phyloP scores from a whole-genome alignment of 2,888 invertebrate genomes.

The Byasa hedistus region DNA sequence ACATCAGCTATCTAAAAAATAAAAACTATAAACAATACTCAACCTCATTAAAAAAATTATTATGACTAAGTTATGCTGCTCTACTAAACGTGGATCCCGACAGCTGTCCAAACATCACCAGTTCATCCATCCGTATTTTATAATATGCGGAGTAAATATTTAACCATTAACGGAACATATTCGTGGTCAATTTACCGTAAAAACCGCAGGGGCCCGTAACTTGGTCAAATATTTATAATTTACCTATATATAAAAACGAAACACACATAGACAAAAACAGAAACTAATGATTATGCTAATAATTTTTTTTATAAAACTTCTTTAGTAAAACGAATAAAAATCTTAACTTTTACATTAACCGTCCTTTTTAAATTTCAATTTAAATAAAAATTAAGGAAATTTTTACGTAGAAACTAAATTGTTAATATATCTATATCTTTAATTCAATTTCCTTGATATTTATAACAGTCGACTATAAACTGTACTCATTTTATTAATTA shows the following conservation, averaged over 20 bases:
- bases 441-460: too few relatives aligned
- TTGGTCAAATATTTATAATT: slow-evolving; percentile 32
- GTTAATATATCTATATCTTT: too few relatives aligned
- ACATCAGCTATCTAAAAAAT: too few relatives aligned
- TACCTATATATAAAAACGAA: background rate
- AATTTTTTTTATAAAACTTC: background rate
- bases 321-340: background rate
- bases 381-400: too few relatives aligned
- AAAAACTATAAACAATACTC: background rate
- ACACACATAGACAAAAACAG: background rate
- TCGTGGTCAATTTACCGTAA: slow-evolving; percentile 61
- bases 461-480: too few relatives aligned
- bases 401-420: too few relatives aligned
- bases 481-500: too few relatives aligned
- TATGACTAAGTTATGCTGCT: background rate
- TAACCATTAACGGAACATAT: slow-evolving; percentile 47
- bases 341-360: background rate
- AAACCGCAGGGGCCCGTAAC: slow-evolving; percentile 42
- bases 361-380: too few relatives aligned
- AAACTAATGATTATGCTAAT: background rate
- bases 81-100: slow-evolving; percentile 34
- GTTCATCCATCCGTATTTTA: slow-evolving; percentile 50
- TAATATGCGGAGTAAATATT: slow-evolving; percentile 57
- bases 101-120: slow-evolving; percentile 61
- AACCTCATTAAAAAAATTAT: background rate